Conservation (phyloP, 2,888 invertebrate genomes). For the Galeopsomyia nigrocyanea region DNA sequence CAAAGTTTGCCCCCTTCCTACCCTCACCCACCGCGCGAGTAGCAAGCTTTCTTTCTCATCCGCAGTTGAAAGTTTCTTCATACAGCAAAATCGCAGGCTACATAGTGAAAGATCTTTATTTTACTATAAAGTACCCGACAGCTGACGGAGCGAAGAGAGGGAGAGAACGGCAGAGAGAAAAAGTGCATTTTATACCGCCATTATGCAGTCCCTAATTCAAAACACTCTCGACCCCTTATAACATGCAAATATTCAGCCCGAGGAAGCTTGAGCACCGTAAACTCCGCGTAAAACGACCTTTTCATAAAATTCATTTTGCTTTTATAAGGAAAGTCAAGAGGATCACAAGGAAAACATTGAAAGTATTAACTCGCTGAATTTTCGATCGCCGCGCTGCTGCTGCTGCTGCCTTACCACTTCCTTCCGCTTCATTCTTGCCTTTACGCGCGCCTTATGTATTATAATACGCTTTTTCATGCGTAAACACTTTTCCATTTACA, state of each 20-base stretch:
- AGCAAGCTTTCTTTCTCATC: slow-evolving; percentile 12
- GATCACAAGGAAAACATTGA: slow-evolving; percentile 4
- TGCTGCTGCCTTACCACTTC: too few species aligned
- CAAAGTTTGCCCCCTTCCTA: slow-evolving; percentile 12
- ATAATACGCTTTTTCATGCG: too few species aligned
- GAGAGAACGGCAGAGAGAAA: too few species aligned
- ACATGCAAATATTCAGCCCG: slow-evolving; percentile 42
- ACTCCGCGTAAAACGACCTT: slow-evolving; percentile 27
- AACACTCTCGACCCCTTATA: slow-evolving; percentile 44
- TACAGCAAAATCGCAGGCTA: slow-evolving; percentile 36
- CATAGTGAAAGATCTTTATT: slow-evolving; percentile 36
- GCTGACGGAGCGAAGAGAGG: slow-evolving; percentile 23
- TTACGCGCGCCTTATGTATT: too few species aligned
- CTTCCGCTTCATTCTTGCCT: background rate
- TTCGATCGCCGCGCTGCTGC: too few species aligned
- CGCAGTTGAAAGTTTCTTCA: slow-evolving; percentile 19
- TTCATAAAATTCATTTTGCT: slow-evolving; percentile 39
- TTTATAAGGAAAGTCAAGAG: slow-evolving; percentile 30
- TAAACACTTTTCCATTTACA: too few species aligned
- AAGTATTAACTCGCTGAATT: slow-evolving; percentile 12
- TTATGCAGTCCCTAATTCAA: slow-evolving; percentile 46
- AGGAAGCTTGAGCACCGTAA: slow-evolving; percentile 24
- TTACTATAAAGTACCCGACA: slow-evolving; percentile 35
- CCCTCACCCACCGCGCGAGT: background rate
- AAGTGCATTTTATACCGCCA: slow-evolving; percentile 34